phyloP scores from a whole-genome alignment of 2,888 invertebrate genomes.

The Callinectes sapidus region DNA sequence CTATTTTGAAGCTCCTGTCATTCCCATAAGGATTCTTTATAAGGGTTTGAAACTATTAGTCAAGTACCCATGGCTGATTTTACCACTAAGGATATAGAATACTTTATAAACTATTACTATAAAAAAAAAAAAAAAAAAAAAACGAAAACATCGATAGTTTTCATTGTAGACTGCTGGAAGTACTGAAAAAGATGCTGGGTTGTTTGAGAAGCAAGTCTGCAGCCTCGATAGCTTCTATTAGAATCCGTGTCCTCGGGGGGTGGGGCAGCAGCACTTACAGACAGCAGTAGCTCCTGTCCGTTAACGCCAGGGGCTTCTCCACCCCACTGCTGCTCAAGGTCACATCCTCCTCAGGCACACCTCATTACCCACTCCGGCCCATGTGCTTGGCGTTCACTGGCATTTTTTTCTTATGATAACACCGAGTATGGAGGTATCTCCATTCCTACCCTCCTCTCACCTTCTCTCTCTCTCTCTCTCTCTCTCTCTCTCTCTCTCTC shows the following conservation, averaged over 20 bases:
- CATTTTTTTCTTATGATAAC: neutral
- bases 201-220: neutral
- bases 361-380: constrained; percentile 2
- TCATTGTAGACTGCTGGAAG: too few species aligned
- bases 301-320: neutral
- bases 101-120: neutral
- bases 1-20: too few species aligned
- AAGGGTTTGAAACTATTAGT: too few species aligned
- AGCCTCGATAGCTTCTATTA: neutral
- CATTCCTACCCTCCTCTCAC: neutral
- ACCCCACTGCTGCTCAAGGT: constrained; percentile 19
- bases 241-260: neutral
- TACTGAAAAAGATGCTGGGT: too few species aligned
- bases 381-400: neutral
- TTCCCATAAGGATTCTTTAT: too few species aligned
- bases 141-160: neutral
- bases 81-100: neutral
- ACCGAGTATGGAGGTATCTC: neutral
- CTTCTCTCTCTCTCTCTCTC: too few species aligned
- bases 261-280: neutral
- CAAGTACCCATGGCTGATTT: too few species aligned
- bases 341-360: neutral
- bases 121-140: neutral
- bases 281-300: constrained; percentile 9
- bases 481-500: too few species aligned